phyloP scores from a whole-genome alignment of 2,797 vertebrate species.

The Gobio occitaniae region DNA sequence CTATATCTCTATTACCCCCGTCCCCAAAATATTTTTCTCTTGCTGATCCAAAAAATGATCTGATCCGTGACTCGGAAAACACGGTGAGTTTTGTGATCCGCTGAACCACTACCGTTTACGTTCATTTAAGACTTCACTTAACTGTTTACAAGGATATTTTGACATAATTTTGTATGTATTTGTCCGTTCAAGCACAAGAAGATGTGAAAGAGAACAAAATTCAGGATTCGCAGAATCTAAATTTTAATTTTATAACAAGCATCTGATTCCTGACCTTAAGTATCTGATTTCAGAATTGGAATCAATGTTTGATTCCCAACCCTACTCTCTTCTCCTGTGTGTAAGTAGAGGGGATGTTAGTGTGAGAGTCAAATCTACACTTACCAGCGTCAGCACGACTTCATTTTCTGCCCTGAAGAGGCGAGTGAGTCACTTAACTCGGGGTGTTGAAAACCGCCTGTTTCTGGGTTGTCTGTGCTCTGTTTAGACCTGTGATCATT shows the following conservation, averaged over 20 bases:
- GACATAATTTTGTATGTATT: too few species aligned
- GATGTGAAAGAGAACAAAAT: too few species aligned
- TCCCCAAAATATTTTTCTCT: too few species aligned
- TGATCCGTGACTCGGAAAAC: too few species aligned
- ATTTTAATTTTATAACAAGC: not conserved
- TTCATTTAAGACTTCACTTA: too few species aligned
- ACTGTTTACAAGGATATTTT: too few species aligned
- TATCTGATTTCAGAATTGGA: not conserved
- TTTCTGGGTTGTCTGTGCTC: constrained; percentile 27
- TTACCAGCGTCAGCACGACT: constrained; percentile 32
- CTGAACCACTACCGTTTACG: too few species aligned
- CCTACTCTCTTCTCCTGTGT: not conserved
- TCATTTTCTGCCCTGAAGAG: constrained; percentile 20
- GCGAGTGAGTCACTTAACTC: constrained; percentile 27
- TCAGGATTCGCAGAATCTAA: not conserved
- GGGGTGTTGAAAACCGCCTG: constrained; percentile 23
- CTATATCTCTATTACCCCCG: too few species aligned
- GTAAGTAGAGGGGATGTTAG: not conserved
- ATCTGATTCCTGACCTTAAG: not conserved
- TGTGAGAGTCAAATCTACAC: constrained; percentile 31
- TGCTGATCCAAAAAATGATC: too few species aligned
- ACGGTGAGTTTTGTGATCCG: too few species aligned
- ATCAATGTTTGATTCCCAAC: not conserved
- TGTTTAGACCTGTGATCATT: constrained; percentile 49
- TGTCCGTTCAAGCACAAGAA: too few species aligned